phyloP scores from a whole-genome alignment of 2,888 invertebrate genomes.

The Drosophila vallismaia region DNA sequence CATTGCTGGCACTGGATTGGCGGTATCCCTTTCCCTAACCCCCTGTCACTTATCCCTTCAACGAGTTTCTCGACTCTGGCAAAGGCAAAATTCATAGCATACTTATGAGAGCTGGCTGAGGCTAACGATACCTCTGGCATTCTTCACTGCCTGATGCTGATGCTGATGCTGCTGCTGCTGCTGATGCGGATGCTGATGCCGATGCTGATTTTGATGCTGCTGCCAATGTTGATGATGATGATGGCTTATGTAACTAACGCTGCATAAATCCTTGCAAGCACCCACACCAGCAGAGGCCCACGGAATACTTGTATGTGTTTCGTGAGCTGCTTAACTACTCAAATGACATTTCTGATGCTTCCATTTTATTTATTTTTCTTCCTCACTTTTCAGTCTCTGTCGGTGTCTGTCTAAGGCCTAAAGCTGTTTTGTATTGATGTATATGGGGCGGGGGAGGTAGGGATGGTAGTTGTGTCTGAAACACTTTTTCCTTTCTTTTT shows the following conservation, averaged over 20 bases:
- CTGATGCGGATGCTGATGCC: slow-evolving; percentile 14
- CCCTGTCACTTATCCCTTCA: slow-evolving; percentile 4
- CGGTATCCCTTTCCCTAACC: slow-evolving; percentile 22
- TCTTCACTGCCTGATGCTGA: slow-evolving; percentile 24
- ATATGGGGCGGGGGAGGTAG: neutral
- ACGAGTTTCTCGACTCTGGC: slow-evolving; percentile 5
- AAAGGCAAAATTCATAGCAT: slow-evolving; percentile 36
- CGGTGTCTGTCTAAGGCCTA: slow-evolving; percentile 1
- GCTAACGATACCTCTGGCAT: slow-evolving; percentile 47
- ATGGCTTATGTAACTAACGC: slow-evolving; percentile 78
- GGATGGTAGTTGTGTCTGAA: slow-evolving; percentile 23
- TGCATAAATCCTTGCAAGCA: slow-evolving; percentile 72
- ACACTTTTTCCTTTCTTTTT: slow-evolving; percentile 33
- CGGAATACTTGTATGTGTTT: slow-evolving; percentile 19
- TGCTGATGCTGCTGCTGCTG: slow-evolving; percentile 21
- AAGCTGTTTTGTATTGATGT: slow-evolving; percentile 10
- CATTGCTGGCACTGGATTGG: slow-evolving; percentile 50
- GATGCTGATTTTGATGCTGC: slow-evolving; percentile 19
- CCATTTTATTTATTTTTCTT: slow-evolving; percentile 12
- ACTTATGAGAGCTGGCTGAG: slow-evolving; percentile 49
- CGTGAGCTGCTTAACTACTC: slow-evolving; percentile 54
- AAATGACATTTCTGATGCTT: slow-evolving; percentile 48
- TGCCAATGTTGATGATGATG: slow-evolving; percentile 58
- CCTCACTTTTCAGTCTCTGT: neutral
- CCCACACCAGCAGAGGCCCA: slow-evolving; percentile 19